phyloP scores from a whole-genome alignment of 2,113 vertebrate genomes.

The Nyctereutes procyonoides region DNA sequence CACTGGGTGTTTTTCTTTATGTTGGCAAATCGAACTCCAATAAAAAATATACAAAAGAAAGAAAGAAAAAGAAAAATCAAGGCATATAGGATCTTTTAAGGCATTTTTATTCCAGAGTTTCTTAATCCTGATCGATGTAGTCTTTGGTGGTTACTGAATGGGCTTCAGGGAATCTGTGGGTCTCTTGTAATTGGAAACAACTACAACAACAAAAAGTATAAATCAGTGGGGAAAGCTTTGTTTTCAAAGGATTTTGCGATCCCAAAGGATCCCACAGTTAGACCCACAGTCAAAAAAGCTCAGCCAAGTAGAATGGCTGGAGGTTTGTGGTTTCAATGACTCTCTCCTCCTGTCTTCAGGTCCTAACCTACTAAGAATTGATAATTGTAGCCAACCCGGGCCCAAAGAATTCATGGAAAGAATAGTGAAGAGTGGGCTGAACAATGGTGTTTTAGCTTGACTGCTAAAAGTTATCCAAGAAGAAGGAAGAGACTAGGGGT shows the following conservation, averaged over 20 bases:
- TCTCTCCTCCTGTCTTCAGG: not conserved
- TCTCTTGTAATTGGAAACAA: not conserved
- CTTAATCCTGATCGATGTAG: not conserved
- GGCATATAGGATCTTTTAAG: not conserved
- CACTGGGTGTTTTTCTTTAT: no score
- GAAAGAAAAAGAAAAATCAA: not conserved
- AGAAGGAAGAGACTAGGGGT: not conserved
- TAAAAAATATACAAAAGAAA: not conserved
- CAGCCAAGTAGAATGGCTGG: not conserved
- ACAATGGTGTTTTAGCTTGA: not conserved
- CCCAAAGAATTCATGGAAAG: not conserved
- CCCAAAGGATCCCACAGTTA: not conserved
- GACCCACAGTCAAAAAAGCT: not conserved
- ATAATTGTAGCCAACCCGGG: not conserved
- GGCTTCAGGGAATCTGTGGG: not conserved
- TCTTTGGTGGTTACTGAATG: not conserved
- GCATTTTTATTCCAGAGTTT: not conserved
- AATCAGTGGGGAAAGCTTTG: not conserved
- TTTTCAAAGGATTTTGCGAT: conserved; percentile 22
- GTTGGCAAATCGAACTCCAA: no score
- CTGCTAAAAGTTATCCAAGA: not conserved
- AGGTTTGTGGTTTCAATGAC: not conserved
- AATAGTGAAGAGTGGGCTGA: not conserved
- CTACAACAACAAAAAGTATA: not conserved
- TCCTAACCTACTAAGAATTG: not conserved